Evolutionary conservation across 2,797 vertebrate genomes (phyloP).

Genomic region (Megalops cyprinoides): DNA sequence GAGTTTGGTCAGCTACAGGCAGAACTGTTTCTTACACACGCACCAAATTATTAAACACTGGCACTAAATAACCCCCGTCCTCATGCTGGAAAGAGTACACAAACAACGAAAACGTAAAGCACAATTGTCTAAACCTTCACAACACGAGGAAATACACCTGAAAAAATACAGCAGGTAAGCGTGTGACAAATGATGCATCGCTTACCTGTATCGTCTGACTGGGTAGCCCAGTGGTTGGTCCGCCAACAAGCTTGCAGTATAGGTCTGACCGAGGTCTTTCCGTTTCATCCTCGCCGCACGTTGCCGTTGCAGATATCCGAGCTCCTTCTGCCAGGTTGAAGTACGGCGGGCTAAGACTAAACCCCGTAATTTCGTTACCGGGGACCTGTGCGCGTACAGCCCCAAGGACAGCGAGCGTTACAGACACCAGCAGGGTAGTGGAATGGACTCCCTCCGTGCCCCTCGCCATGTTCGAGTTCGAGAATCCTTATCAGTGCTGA

Average conservation of each 20-base stretch:
- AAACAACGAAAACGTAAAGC: neutral
- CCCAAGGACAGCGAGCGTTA: slow-evolving; percentile 44
- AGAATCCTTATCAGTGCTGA: slow-evolving; percentile 61
- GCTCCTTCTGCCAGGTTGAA: slow-evolving; percentile 86
- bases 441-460: slow-evolving; percentile 57
- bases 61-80: neutral
- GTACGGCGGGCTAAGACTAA: slow-evolving; percentile 85
- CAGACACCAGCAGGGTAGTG: slow-evolving; percentile 43
- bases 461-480: slow-evolving; percentile 67
- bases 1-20: neutral
- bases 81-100: neutral
- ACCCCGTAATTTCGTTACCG: slow-evolving; percentile 57
- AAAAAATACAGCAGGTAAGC: neutral
- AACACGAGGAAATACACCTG: neutral
- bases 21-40: slow-evolving; percentile 5
- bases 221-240: slow-evolving; percentile 70
- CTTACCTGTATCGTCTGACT: slow-evolving; percentile 86
- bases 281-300: slow-evolving; percentile 83
- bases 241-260: slow-evolving; percentile 91
- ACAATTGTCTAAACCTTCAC: neutral
- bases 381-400: slow-evolving; percentile 51
- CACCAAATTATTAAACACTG: neutral
- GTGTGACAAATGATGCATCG: neutral
- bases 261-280: slow-evolving; percentile 73
- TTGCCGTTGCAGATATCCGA: slow-evolving; percentile 82